A percentile compares a stretch with the other conserved stretches of the same genome.
Conservation (phyloP, 2,113 vertebrate species). For the Centropristis striata region DNA sequence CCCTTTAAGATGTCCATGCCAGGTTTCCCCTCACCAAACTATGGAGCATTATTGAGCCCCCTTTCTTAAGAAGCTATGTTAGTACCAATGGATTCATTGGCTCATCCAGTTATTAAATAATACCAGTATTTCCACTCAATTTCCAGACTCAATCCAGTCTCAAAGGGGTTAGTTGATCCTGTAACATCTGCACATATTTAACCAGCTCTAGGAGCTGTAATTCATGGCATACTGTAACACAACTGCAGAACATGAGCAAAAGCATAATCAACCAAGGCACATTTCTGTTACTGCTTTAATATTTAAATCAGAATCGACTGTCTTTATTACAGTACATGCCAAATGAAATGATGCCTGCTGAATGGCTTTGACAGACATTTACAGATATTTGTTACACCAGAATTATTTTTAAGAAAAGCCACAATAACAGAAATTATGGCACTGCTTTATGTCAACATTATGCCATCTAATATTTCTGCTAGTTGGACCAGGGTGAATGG, state of each 20-base stretch:
- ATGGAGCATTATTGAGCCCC: too few species aligned
- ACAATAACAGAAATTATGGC: background rate
- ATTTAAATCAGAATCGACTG: background rate
- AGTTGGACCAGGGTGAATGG: constrained; percentile 7
- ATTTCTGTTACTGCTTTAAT: background rate
- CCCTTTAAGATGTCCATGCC: too few species aligned
- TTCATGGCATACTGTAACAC: background rate
- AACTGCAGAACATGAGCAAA: background rate
- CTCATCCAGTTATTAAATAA: too few species aligned
- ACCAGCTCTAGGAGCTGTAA: background rate
- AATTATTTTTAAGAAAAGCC: constrained; percentile 5
- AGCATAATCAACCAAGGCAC: background rate
- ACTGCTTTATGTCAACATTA: constrained; percentile 6
- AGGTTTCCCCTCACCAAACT: too few species aligned
- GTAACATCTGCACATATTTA: background rate
- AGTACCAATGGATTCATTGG: too few species aligned
- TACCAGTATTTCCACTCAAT: too few species aligned
- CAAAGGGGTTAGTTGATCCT: background rate
- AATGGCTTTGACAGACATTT: background rate
- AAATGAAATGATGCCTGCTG: background rate
- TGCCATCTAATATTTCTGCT: constrained; percentile 19
- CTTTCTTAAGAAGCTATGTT: too few species aligned
- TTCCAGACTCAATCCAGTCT: too few species aligned
- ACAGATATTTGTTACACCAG: background rate
- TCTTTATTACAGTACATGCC: background rate